Conservation (phyloP, 2,888 invertebrate species). For the Ophraella communa region DNA sequence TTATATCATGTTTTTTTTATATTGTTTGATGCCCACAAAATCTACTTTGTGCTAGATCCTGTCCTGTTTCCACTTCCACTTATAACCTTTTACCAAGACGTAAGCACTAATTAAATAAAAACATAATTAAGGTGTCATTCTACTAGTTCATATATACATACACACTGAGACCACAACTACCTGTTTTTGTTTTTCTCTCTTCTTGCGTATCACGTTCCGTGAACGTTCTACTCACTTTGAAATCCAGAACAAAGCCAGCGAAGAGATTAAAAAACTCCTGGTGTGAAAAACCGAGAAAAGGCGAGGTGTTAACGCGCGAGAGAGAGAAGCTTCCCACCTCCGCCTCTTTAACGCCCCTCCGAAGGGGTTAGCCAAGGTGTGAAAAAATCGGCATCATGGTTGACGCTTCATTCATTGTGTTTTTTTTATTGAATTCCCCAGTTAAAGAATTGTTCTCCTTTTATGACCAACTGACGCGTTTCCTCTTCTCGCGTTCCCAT, state of each 20-base stretch:
- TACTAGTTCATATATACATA: constrained; percentile 1
- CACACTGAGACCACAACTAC: constrained; percentile 25
- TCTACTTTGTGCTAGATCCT: background rate
- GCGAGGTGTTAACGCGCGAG: constrained; percentile 32
- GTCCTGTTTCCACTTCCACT: constrained; percentile 1
- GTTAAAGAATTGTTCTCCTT: constrained; percentile 14
- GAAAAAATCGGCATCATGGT: constrained; percentile 49
- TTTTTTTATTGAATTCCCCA: constrained; percentile 22
- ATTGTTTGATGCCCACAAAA: too few species aligned
- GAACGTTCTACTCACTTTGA: constrained; percentile 25
- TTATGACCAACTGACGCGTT: constrained; percentile 22
- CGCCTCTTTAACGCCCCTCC: constrained; percentile 16
- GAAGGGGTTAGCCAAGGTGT: constrained; percentile 51
- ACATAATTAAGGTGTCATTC: constrained; percentile 24
- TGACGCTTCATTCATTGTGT: constrained; percentile 39
- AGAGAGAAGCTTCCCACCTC: constrained; percentile 26
- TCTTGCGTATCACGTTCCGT: constrained; percentile 24
- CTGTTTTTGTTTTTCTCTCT: constrained; percentile 29
- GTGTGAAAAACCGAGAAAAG: constrained; percentile 28
- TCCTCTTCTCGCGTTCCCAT: constrained; percentile 13
- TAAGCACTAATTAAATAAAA: constrained; percentile 17
- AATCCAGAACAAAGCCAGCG: constrained; percentile 23
- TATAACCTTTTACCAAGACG: constrained; percentile 4
- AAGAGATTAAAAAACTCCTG: constrained; percentile 30
- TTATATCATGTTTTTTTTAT: too few species aligned